phyloP scores from a whole-genome alignment of 1,140 invertebrate genomes.

The Saxidomus purpurata region DNA sequence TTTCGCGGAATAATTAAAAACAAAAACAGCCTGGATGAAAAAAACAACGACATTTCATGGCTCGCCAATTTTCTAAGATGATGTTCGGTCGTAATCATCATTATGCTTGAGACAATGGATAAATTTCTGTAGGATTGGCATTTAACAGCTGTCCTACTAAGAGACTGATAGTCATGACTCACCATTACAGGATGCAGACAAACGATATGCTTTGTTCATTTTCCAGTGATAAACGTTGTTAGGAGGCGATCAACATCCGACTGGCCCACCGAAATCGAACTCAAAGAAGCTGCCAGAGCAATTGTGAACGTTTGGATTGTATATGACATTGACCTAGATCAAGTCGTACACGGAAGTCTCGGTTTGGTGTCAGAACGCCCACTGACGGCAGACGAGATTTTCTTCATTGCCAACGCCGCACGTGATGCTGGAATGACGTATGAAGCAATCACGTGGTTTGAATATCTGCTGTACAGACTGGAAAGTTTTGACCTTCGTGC shows the following conservation, averaged over 20 bases:
- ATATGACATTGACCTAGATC: conserved; percentile 51
- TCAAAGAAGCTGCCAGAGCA: conserved; percentile 36
- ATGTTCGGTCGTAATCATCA: no score
- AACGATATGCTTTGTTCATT: background rate
- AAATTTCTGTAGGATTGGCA: no score
- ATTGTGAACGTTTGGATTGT: conserved; percentile 59
- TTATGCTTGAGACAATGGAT: no score
- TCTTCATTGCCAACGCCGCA: conserved; percentile 52
- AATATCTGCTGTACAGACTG: conserved; percentile 28
- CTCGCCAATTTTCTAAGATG: no score
- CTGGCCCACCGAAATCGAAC: conserved; percentile 43
- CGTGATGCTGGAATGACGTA: conserved; percentile 35
- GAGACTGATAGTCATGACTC: no score
- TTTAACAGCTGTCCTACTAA: no score
- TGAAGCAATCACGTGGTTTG: conserved; percentile 63
- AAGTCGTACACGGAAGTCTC: conserved; percentile 8
- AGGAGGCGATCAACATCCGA: background rate
- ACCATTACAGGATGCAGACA: no score
- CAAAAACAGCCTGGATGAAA: no score
- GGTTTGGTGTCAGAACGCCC: background rate
- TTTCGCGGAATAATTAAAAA: no score
- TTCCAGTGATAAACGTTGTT: conserved; percentile 45
- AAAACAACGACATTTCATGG: no score
- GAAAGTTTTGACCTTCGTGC: background rate
- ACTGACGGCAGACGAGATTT: conserved; percentile 38